Evolutionary conservation across 2,888 invertebrate species (phyloP), one percentile per base, ranked within the genome.

Genomic region (Theretra japonica): DNA sequence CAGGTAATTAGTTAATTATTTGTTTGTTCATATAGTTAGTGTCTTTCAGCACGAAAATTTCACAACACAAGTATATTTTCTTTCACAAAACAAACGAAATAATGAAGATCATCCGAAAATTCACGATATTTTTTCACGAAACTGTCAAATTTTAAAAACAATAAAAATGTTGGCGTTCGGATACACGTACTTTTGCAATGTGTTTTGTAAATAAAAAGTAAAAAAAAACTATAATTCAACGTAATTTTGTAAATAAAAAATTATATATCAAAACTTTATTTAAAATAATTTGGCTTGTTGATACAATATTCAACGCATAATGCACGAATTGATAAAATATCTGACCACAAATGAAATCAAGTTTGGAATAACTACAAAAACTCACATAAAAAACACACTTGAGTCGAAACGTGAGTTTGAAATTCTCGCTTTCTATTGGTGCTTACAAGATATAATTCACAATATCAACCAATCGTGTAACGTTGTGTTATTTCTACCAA

Each of bases 71-170:
- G 48, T 17, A 41, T 65, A 41, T 15, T 48, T 65, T 65, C 33
- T 65, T 33, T 48, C 65, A 23, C 23, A 65, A 65, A 65, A 23
- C 65, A 48, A 48, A 11, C 65, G 41, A 23, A 60, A 60, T 7
- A 41, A 21, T 41, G 2, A 21, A 17, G n/a, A 41, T 33, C 11
- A 17, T 65, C 41, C 21, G 21, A 65, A 62, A 60, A 60, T 28
- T 60, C 59, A 60, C 30, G 59, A 60, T 15, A 21, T 57, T 23
- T 50, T 30, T 23, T n/a, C 48, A 25, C 19, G 1, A 56, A 33
- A 68, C 70, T 72, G 11, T 50, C 69, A 5, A 28, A 28, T 41
- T 73, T 73, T 73, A 65, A 65, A 65, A 80, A 65, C 65, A 65
- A 25, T 65, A 48, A 65, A 23, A 48, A 41, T 65, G 17, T 48